Base-by-base conservation (phyloP, 2,888 invertebrate species). In the Agrotis segetum region DNA sequence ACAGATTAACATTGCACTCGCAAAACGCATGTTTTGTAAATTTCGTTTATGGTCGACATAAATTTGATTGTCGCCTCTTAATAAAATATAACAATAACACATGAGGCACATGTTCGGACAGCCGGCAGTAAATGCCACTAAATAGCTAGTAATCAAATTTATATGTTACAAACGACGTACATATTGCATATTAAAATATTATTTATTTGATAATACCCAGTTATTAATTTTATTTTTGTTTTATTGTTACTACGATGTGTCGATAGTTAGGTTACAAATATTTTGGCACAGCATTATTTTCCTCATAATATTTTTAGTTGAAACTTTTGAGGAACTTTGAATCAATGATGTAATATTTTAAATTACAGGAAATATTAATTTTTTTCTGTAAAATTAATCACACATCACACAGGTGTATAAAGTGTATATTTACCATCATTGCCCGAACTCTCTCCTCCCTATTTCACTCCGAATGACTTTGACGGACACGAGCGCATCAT, bases 401-500 rank as follows among this genome's bases (percentile, higher is more conserved):
- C n/a, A n/a, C n/a, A n/a, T n/a, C n/a, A n/a, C n/a, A n/a, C 44
- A 29, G n/a, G 16, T n/a, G n/a, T 19, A 47, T 11, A 13, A 52
- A 1, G 2, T 14, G 11, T 7, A n/a, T 19, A 17, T 17, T 68
- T 46, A 24, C n/a, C 14, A 34, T 44, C 40, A 21, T 58, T 46
- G 2, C 50, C 24, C 9, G 81, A 85, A 71, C 89, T 84, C 75
- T 79, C 85, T 94, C 95, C 92, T 83, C 67, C 56, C 87, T 90
- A 89, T 85, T 82, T 74, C 82, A 83, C 74, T 83, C 76, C 75
- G 82, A 87, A 87, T 90, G 91, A 92, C 92, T 90, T 93, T 95
- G 95, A 96, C 92, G 90, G 93, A 94, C 94, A 92, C 86, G 88
- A 88, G 90, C 91, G 91, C 95, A 93, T 95, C 95, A 94, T 90